Base-by-base conservation (phyloP, 2,888 invertebrate genomes). In the Tanytarsus gracilentus region DNA sequence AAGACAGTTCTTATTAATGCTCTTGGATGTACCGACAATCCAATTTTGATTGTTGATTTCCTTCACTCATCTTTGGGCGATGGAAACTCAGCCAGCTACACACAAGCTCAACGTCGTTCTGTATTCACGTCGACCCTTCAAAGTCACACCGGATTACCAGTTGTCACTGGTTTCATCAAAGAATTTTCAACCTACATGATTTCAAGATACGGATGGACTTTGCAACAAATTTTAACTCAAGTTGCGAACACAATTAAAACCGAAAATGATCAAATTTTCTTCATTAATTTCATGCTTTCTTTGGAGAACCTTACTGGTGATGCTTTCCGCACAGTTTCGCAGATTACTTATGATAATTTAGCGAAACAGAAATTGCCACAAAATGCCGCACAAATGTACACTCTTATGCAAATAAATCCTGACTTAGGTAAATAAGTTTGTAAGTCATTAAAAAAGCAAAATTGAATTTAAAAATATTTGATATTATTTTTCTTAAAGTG, bases 1-100 rank as follows among this genome's bases (percentile, higher is more conserved):
- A 48, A 27, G 14, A n/a, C 58, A 7, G 5, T n/a, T 2, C 14
- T 44, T 1, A 48, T 59, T 14, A 21, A 26, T 16, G 44, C 48
- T 21, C 30, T 59, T n/a, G 58, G 30, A 11, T 59, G 58, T 25
- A 48, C 27, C 8, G 44, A 48, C 7, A 11, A 59, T 33, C 3
- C 40, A 5, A 4, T 2, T 16, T 5, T 27, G 11, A 5, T 59
- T 1, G 33, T n/a, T 1, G 44, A 44, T n/a, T 48, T 25, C 9
- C 49, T 59, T 4, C 30, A 30, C 29, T 30, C 58, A 21, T 26
- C 49, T n/a, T 6, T 55, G 0, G 25, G 23, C 1, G 4, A 27
- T 18, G 56, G n/a, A 44, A 44, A 16, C 16, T 6, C 16, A 8
- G 48, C 49, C n/a, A n/a, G 33, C 18, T 59, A 59, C n/a, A 55